Conservation (phyloP, 2,113 vertebrate species). For the Bettongia penicillata region DNA sequence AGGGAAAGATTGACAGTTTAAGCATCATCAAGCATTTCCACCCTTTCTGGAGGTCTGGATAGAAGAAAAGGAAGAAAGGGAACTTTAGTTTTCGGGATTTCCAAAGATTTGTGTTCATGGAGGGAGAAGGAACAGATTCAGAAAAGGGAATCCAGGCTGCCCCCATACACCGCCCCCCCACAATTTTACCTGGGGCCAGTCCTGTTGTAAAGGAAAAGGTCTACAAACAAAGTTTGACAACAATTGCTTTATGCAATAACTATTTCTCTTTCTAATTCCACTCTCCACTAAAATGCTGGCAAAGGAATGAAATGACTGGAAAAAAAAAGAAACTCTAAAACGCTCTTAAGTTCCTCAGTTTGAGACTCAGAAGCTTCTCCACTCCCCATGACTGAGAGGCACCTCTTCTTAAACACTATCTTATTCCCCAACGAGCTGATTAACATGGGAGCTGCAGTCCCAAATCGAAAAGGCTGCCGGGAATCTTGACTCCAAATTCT, state of each 20-base stretch:
- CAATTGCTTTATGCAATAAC: neutral
- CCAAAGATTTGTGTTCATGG: neutral
- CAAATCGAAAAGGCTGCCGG: neutral
- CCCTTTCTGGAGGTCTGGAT: neutral
- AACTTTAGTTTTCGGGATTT: neutral
- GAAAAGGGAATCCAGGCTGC: neutral
- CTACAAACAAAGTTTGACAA: neutral
- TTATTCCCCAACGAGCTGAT: neutral
- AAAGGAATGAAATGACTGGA: neutral
- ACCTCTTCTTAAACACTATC: neutral
- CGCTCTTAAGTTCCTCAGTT: neutral
- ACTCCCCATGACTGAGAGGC: neutral
- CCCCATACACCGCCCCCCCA: neutral
- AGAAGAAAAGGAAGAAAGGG: neutral
- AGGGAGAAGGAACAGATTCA: neutral
- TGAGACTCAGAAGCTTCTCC: neutral
- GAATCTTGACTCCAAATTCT: neutral
- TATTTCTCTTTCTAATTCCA: neutral
- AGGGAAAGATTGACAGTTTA: neutral
- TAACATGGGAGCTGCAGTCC: neutral
- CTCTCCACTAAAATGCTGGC: neutral
- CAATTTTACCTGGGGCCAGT: neutral
- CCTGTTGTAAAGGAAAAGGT: neutral
- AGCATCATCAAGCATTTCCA: neutral
- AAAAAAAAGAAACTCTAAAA: neutral